These are phyloP conservation scores for Lymantria monacha DNA, from an alignment of 2,888 invertebrate genomes.

Conservation along the genomic window DNA sequence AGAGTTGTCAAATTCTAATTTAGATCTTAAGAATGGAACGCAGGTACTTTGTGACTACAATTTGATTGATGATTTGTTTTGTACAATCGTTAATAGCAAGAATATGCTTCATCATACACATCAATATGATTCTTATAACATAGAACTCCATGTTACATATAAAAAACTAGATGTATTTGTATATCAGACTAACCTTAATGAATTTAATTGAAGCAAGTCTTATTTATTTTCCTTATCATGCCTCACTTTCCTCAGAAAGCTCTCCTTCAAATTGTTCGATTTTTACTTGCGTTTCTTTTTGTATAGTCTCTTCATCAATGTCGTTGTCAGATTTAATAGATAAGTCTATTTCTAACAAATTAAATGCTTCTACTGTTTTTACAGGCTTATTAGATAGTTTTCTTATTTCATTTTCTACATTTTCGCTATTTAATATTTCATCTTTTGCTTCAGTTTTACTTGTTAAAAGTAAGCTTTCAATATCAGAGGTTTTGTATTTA, in stretches of 20 bases:
- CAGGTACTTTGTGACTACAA: no score
- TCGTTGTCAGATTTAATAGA: background rate
- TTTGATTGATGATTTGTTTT: no score
- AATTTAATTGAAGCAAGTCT: no score
- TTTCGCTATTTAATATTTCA: background rate
- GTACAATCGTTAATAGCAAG: no score
- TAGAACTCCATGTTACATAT: no score
- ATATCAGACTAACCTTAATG: no score
- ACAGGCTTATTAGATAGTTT: background rate
- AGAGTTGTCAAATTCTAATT: no score
- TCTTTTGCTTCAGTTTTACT: background rate
- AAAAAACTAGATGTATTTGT: no score
- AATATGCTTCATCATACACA: no score
- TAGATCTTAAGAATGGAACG: no score
- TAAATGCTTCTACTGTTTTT: background rate
- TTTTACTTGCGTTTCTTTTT: background rate
- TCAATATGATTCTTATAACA: no score
- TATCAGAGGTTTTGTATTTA: slow-evolving; percentile 19
- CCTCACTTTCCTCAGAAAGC: background rate
- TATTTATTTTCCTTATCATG: no score
- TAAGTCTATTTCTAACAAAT: background rate
- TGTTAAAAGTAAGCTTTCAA: background rate
- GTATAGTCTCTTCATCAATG: background rate
- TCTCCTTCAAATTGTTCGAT: background rate
- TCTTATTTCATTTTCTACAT: background rate